Evolutionary conservation across 2,797 vertebrate genomes (phyloP).

Genomic region (Cichlasoma orientale): DNA sequence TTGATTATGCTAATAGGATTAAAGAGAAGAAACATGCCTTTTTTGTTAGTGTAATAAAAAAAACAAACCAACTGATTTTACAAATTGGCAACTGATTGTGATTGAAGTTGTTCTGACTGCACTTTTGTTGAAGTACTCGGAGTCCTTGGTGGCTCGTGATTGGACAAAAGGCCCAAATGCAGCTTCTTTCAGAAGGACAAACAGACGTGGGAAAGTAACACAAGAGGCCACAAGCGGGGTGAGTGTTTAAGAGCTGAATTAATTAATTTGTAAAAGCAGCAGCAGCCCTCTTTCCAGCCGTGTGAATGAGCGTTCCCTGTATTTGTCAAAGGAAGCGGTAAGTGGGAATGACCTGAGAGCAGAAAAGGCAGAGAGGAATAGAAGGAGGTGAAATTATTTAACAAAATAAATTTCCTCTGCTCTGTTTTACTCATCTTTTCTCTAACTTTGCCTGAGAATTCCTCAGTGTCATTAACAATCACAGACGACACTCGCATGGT

Average conservation of each 20-base stretch:
- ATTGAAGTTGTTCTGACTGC: constrained; percentile 19
- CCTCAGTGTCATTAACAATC: constrained; percentile 49
- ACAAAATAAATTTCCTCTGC: constrained; percentile 15
- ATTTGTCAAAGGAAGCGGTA: neutral
- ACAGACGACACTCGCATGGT: constrained; percentile 18
- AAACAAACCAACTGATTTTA: neutral
- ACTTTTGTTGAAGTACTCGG: constrained; percentile 46
- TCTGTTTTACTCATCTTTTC: constrained; percentile 7
- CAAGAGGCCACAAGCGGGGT: constrained; percentile 21
- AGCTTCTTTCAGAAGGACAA: constrained; percentile 37
- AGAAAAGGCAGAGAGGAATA: constrained; percentile 17
- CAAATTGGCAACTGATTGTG: neutral
- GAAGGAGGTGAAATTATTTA: constrained; percentile 27
- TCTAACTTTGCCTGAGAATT: constrained; percentile 21
- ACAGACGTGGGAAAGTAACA: constrained; percentile 53
- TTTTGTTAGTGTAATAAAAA: neutral
- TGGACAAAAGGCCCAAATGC: constrained; percentile 35
- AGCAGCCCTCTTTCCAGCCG: neutral
- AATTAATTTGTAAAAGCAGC: constrained; percentile 33
- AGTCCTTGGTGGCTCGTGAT: constrained; percentile 10
- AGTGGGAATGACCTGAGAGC: constrained; percentile 6
- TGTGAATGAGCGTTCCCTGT: neutral
- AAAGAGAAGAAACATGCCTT: neutral
- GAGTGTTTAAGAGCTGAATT: constrained; percentile 37
- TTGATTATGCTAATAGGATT: neutral